These are phyloP conservation scores for Biston stratarius DNA, from an alignment of 2,888 invertebrate species.

Conservation along the genomic window DNA sequence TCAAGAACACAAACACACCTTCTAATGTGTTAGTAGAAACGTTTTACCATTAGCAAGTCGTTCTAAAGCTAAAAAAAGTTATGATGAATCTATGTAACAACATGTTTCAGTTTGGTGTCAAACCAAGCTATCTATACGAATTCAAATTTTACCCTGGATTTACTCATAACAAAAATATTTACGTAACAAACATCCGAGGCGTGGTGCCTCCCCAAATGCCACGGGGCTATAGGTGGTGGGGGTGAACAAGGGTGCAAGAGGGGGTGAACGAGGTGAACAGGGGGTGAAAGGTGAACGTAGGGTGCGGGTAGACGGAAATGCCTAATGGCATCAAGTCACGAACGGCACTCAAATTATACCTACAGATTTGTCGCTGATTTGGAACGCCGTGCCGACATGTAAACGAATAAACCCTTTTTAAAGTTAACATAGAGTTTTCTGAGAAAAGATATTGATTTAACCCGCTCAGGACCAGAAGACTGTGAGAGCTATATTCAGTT, in stretches of 20 bases:
- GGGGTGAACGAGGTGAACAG: constrained; percentile 31
- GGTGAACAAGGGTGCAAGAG: constrained; percentile 49
- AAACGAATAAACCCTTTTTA: not conserved
- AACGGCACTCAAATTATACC: constrained; percentile 67
- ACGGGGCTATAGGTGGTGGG: constrained; percentile 49
- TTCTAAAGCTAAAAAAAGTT: too few species aligned
- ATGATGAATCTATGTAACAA: not conserved
- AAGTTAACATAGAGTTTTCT: not conserved
- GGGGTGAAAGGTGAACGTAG: constrained; percentile 50
- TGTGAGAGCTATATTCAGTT: too few species aligned
- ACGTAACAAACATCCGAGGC: constrained; percentile 58
- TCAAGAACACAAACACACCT: too few species aligned
- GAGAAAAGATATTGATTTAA: too few species aligned
- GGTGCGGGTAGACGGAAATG: constrained; percentile 66
- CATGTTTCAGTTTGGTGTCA: not conserved
- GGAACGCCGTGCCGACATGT: constrained; percentile 10
- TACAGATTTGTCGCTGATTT: constrained; percentile 22
- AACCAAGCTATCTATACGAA: constrained; percentile 13
- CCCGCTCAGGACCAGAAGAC: too few species aligned
- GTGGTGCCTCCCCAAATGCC: constrained; percentile 61
- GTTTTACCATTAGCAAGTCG: too few species aligned
- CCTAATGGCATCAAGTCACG: constrained; percentile 81
- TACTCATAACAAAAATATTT: constrained; percentile 52
- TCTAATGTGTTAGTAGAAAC: too few species aligned
- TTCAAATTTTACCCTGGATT: constrained; percentile 36